These are phyloP conservation scores for Lamproptera curius DNA, from an alignment of 2,888 invertebrate genomes.

Conservation along the genomic window DNA sequence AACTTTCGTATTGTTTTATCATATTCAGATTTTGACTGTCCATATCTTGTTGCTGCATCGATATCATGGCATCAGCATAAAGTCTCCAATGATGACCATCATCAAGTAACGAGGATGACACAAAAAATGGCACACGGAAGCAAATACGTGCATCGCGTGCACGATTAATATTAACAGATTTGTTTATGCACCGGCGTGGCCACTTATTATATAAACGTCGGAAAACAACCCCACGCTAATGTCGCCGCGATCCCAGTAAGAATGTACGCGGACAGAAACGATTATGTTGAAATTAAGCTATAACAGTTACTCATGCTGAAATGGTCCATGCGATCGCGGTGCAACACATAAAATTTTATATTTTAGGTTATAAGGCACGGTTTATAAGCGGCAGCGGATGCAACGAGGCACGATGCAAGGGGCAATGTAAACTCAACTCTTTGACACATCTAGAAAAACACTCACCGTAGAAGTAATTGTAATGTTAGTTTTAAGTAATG, in stretches of 20 bases:
- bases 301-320: conserved; percentile 66
- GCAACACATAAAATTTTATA: conserved; percentile 72
- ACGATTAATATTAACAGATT: not conserved
- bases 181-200: conserved; percentile 1
- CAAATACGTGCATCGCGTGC: not conserved
- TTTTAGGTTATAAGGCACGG: conserved; percentile 42
- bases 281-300: conserved; percentile 72
- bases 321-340: conserved; percentile 51
- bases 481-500: too few relatives aligned
- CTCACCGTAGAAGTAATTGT: too few relatives aligned
- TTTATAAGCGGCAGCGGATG: conserved; percentile 28
- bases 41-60: too few relatives aligned
- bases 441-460: too few relatives aligned
- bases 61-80: too few relatives aligned
- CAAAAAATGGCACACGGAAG: not conserved
- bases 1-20: too few relatives aligned
- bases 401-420: too few relatives aligned
- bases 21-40: too few relatives aligned
- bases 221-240: conserved; percentile 9
- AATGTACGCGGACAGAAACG: conserved; percentile 47
- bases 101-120: not conserved
- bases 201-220: not conserved
- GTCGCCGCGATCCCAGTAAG: conserved; percentile 24
- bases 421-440: too few relatives aligned
- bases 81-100: too few relatives aligned